Percentiles rank a stretch among this genome's conserved stretches.
These are phyloP conservation scores for Neopelma chrysocephalum DNA, from an alignment of 2,797 vertebrate genomes.

Conservation along the genomic window DNA sequence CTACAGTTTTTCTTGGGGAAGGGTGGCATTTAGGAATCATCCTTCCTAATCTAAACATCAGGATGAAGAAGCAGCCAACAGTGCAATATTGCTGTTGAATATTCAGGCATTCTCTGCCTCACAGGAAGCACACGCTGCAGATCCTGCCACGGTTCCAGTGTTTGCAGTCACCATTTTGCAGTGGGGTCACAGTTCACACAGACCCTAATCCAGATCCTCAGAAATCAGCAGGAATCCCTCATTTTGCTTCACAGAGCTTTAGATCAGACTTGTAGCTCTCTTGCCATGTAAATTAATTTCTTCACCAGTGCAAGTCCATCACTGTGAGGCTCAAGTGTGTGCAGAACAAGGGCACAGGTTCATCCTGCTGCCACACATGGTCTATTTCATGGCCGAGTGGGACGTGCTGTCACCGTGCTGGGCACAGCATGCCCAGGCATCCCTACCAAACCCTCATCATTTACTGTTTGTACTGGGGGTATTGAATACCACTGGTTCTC, in stretches of 20 bases:
- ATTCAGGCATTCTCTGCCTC: neutral
- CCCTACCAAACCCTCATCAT: neutral
- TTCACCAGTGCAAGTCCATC: neutral
- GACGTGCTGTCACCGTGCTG: fast-evolving
- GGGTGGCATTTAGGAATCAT: neutral
- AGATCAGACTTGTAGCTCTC: neutral
- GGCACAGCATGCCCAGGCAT: fast-evolving
- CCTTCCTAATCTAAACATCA: neutral
- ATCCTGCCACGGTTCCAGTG: fast-evolving
- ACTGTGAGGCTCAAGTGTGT: fast-evolving
- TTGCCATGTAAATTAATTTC: neutral
- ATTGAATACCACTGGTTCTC: neutral
- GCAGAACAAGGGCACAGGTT: neutral
- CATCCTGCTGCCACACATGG: neutral
- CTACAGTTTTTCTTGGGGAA: neutral
- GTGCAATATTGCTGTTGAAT: neutral
- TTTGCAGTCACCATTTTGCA: neutral
- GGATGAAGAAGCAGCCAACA: neutral
- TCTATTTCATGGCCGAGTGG: neutral
- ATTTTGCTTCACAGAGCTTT: neutral
- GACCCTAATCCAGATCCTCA: neutral
- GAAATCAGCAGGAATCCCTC: neutral
- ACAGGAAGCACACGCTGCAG: neutral
- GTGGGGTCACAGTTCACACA: neutral
- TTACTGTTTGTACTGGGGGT: neutral